Base-by-base conservation (phyloP, 2,113 vertebrate species). In the Ptychochromis oligacanthus region DNA sequence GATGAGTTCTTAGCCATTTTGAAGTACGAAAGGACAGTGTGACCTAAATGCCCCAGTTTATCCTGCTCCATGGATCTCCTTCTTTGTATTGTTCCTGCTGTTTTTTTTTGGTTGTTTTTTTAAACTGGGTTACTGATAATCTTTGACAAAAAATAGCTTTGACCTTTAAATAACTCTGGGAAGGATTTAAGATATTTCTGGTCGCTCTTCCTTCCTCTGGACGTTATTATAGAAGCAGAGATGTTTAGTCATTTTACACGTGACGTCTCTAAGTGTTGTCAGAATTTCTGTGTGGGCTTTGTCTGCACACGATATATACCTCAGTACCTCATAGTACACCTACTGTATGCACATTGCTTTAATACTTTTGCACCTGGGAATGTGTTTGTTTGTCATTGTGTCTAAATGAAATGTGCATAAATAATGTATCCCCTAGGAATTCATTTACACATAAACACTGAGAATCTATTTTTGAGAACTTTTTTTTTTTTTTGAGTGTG, bases 141-240 rank as follows among this genome's bases (percentile, higher is more conserved):
- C 62, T 75, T 56, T 57, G 55, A 81, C 61, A 62, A 62, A 84
- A 88, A 84, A 90, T 86, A 90, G 36, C 58, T 75, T n/a, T 75
- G 74, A 76, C 81, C 83, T 85, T 85, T 52, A 67, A 81, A 88
- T 86, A 82, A 75, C 76, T 83, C 75, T 78, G 56, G 92, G 87
- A 92, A 87, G 72, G 55, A 79, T 80, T 61, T 52, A 70, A 89
- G 56, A 75, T 89, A 90, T 90, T 89, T 85, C 54, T 83, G 52
- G 61, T 54, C 24, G 65, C n/a, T 80, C 77, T 87, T 89, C 87
- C 91, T 86, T 86, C 83, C 85, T 82, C 26, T 76, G n/a, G 54
- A 36, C 76, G 54, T 90, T 80, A 76, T 83, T 85, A 85, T 77
- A 76, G 75, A 84, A 55, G 52, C 60, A 72, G 54, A 82, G 12